A percentile compares a stretch with the other conserved stretches of the same genome.
Conservation (phyloP, 1,140 invertebrate genomes). For the Ylistrum balloti region DNA sequence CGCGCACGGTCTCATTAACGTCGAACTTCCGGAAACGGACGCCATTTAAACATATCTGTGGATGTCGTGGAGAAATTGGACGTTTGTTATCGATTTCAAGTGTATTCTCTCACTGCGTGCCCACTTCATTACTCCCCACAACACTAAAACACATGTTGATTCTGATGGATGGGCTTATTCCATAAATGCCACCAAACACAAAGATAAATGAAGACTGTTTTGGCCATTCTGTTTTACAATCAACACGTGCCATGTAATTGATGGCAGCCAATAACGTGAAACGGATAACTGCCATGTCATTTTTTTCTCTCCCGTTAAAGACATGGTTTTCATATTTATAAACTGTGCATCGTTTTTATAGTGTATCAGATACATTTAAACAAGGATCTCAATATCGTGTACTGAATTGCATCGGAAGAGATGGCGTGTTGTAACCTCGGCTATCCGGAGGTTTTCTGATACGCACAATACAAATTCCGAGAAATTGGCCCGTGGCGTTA, state of each 20-base stretch:
- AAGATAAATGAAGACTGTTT: background rate
- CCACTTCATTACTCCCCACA: background rate
- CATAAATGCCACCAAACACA: background rate
- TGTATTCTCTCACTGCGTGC: background rate
- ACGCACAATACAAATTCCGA: background rate
- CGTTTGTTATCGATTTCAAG: background rate
- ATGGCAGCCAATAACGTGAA: too few relatives aligned
- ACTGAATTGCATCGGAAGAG: background rate
- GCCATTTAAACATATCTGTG: constrained; percentile 34
- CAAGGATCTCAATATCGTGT: background rate
- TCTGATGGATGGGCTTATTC: background rate
- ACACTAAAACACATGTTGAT: background rate
- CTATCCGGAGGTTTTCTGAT: background rate
- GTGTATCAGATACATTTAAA: background rate
- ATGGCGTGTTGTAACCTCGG: too few relatives aligned
- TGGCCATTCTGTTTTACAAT: constrained; percentile 18
- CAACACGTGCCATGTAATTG: background rate
- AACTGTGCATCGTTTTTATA: background rate
- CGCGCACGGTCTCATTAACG: background rate
- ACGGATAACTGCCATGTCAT: too few relatives aligned
- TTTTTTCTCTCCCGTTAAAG: too few relatives aligned
- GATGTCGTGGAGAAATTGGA: background rate
- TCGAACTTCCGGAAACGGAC: background rate
- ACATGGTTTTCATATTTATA: background rate
- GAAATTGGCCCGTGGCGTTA: background rate